Conservation (phyloP, 2,113 vertebrate species). For the Pachycephala philippinensis region DNA sequence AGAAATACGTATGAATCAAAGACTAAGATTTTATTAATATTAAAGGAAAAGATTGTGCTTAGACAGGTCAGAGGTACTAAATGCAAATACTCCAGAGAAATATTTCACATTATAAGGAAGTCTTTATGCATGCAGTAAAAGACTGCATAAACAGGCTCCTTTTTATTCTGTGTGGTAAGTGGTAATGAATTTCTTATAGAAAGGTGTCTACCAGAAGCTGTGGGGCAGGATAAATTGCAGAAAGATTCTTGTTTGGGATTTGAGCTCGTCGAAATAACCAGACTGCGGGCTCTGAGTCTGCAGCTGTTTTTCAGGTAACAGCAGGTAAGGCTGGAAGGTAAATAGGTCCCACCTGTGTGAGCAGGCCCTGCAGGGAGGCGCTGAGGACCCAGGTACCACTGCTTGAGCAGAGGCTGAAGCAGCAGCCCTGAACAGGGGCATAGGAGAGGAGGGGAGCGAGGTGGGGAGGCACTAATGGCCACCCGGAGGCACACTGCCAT, state of each 20-base stretch:
- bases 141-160: background rate
- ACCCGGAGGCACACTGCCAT: background rate
- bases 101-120: background rate
- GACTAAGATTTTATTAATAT: background rate
- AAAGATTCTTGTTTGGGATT: background rate
- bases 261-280: background rate
- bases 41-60: background rate
- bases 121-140: background rate
- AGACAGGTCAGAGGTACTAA: background rate
- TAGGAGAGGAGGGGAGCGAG: background rate
- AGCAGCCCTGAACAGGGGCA: background rate
- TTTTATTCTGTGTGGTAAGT: background rate
- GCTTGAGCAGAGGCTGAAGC: background rate
- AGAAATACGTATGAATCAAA: background rate
- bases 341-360: background rate
- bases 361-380: background rate
- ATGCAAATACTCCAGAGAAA: background rate
- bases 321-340: background rate
- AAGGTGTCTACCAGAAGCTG: background rate
- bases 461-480: background rate
- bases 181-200: background rate
- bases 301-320: background rate
- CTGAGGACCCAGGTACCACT: fast-evolving
- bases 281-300: fast-evolving
- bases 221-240: background rate